Conservation (phyloP, 1,140 invertebrate genomes). For the Diabrotica undecimpunctata region DNA sequence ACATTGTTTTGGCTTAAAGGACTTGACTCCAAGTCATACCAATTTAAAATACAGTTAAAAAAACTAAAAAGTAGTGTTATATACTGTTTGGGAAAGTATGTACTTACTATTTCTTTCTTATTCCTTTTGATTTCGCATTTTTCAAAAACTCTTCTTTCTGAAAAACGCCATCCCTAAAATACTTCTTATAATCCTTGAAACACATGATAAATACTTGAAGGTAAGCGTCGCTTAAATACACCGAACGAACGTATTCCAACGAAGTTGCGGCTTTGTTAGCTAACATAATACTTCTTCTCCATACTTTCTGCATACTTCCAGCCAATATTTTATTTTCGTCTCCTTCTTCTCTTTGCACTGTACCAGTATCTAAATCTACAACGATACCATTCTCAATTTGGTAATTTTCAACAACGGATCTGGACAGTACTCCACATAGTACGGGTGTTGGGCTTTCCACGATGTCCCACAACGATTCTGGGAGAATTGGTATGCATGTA, state of each 20-base stretch:
- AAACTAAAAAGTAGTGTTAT: too few species aligned
- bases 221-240: constrained; percentile 65
- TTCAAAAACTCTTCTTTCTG: too few species aligned
- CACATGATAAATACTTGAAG: constrained; percentile 63
- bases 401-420: constrained; percentile 47
- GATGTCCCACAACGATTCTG: constrained; percentile 65
- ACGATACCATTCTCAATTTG: constrained; percentile 56
- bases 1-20: too few species aligned
- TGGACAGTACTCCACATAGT: constrained; percentile 64
- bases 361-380: constrained; percentile 60
- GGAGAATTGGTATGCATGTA: constrained; percentile 72
- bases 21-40: too few species aligned
- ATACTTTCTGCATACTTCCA: constrained; percentile 55
- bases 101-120: too few species aligned
- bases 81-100: too few species aligned
- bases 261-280: constrained; percentile 48
- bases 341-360: constrained; percentile 54
- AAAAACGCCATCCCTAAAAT: constrained; percentile 54
- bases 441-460: constrained; percentile 72
- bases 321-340: constrained; percentile 66
- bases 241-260: constrained; percentile 47
- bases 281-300: constrained; percentile 48
- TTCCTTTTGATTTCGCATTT: too few species aligned
- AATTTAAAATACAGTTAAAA: too few species aligned
- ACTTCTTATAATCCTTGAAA: constrained; percentile 58